Base-by-base conservation (phyloP, 2,113 vertebrate species). In the Cervus canadensis region DNA sequence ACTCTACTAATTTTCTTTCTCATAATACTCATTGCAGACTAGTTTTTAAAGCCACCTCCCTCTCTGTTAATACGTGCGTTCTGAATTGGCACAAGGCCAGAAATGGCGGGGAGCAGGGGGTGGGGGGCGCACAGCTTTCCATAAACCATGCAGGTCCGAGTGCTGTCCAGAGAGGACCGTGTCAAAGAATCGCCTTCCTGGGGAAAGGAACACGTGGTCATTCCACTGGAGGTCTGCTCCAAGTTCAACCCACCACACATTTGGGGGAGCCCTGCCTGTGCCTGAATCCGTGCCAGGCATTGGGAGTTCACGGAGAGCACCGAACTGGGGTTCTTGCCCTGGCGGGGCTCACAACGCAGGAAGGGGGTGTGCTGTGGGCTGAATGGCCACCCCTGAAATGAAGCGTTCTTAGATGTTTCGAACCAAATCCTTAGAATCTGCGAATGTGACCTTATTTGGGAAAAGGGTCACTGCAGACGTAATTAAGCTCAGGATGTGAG, bases 1-100 rank as follows among this genome's bases (percentile, higher is more conserved):
- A 76, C 92, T 96, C 94, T 82, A 94, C 2, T 43, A 89, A 90
- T 97, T 96, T 97, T 76, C n/a, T 98, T 2, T 89, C 97, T 98
- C 89, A 45, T 50, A 94, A 94, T 91, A 74, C 94, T 86, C n/a
- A 21, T 5, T 50, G 56, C 1, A 21, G 54, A 76, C 40, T 43
- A 76, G 12, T 25, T 40, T 15, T 25, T 40, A 78, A 97, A 92
- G 50, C 3, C 16, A 16, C 48, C 45, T 48, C 52, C 33, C 60
- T 21, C 3, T 7, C 48, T 3, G 17, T 79, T 21, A 56, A 86
- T 78, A 57, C 23, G 0, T 57, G 45, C 7, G n/a, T 54, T 91
- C 94, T 85, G 83, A 89, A 84, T 62, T 71, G 71, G 90, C 52
- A 17, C 0, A 0, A 40, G 67, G 54, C 14, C 74, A 19, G 50